A percentile compares a stretch with the other conserved stretches of the same genome.
Evolutionary conservation across 1,140 invertebrate genomes (phyloP).

Genomic region (Zaprionus tsacasi): DNA sequence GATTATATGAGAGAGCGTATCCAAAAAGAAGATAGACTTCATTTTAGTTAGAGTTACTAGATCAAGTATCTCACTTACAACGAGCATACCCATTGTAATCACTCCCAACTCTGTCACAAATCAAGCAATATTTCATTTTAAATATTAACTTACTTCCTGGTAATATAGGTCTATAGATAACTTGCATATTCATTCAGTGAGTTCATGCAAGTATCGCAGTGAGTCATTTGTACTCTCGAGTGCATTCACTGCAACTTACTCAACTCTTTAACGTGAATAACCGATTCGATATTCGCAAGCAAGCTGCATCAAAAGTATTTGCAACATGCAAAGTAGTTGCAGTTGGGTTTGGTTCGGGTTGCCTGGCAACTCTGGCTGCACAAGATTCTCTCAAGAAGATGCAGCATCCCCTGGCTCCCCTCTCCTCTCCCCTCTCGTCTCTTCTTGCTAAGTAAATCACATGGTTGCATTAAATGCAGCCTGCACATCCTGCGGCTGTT

Average conservation of each 20-base stretch:
- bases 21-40: too few species aligned
- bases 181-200: too few species aligned
- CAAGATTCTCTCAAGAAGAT: too few species aligned
- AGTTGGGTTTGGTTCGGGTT: neutral
- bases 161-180: too few species aligned
- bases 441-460: slow-evolving; percentile 46
- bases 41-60: too few species aligned
- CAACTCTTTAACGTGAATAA: neutral
- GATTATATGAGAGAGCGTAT: too few species aligned
- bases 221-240: neutral
- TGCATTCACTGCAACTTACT: neutral
- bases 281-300: neutral
- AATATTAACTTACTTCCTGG: too few species aligned
- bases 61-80: too few species aligned
- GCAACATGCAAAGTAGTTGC: neutral
- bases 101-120: too few species aligned
- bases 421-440: neutral
- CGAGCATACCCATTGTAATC: too few species aligned
- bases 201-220: too few species aligned
- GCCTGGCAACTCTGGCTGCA: neutral
- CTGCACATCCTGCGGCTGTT: slow-evolving; percentile 46
- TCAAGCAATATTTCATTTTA: too few species aligned
- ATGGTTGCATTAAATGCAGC: slow-evolving; percentile 56
- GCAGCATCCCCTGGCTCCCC: neutral
- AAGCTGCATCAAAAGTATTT: neutral